Conservation (phyloP, 2,797 vertebrate genomes). For the Lepidocolaptes lacrymiger region DNA sequence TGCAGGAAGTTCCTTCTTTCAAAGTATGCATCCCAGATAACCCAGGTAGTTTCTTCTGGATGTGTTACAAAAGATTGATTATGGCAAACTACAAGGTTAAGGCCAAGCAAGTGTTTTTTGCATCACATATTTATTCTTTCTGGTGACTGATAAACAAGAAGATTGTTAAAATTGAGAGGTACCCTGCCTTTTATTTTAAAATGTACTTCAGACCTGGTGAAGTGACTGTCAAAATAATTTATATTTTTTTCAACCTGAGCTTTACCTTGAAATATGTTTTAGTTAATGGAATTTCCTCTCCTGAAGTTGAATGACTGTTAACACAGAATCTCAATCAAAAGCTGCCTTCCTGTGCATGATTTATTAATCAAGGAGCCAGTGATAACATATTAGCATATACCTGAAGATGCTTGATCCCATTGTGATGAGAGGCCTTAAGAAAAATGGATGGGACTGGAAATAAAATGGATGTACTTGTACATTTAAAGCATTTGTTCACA, state of each 20-base stretch:
- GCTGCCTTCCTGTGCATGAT: neutral
- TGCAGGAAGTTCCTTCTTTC: neutral
- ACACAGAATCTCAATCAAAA: neutral
- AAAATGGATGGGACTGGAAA: neutral
- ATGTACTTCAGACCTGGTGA: neutral
- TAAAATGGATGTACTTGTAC: neutral
- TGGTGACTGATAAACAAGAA: neutral
- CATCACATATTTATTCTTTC: neutral
- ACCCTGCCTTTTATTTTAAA: neutral
- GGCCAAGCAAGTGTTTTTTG: neutral
- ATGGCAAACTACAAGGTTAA: neutral
- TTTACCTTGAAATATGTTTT: neutral
- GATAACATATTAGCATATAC: neutral
- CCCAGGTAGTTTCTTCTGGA: neutral
- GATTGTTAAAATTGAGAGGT: neutral
- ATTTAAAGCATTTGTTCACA: neutral
- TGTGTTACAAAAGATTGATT: neutral
- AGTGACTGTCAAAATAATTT: neutral
- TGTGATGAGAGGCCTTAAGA: neutral
- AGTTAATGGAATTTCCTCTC: neutral
- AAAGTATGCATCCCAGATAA: neutral
- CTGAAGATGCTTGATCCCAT: neutral
- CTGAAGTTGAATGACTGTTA: neutral
- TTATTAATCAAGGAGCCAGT: neutral
- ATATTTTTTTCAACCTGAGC: neutral